A percentile compares a stretch with the other conserved stretches of the same genome.
Conservation (phyloP, 2,797 vertebrate species). For the Eleutherodactylus coqui region DNA sequence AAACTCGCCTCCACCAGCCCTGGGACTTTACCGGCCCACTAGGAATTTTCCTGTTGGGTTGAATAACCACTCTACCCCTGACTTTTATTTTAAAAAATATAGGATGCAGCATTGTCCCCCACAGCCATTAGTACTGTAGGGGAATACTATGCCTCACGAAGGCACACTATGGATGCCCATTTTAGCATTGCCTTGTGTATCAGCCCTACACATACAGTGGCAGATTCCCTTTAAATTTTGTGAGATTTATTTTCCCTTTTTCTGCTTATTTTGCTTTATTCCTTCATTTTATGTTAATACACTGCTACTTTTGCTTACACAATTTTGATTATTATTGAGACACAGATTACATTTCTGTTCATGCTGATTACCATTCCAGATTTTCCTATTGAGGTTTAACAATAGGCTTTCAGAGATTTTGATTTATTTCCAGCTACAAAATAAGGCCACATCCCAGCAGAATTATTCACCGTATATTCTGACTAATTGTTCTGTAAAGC, state of each 20-base stretch:
- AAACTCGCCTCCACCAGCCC: too few species aligned
- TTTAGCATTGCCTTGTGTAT: too few species aligned
- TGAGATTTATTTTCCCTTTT: constrained; percentile 8
- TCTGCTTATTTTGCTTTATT: constrained; percentile 58
- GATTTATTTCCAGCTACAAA: constrained; percentile 64
- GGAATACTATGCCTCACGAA: too few species aligned
- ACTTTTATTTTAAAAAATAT: too few species aligned
- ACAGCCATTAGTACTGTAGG: too few species aligned
- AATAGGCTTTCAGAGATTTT: constrained; percentile 62
- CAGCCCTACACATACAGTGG: too few species aligned
- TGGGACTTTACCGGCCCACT: too few species aligned
- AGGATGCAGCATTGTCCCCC: too few species aligned
- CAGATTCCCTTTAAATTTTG: too few species aligned
- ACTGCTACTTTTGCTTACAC: constrained; percentile 58
- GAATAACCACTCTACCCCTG: too few species aligned
- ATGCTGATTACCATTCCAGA: constrained; percentile 60
- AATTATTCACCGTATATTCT: constrained; percentile 60
- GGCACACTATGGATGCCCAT: too few species aligned
- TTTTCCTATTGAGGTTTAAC: constrained; percentile 62
- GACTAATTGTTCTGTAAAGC: constrained; percentile 64
- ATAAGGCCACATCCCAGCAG: constrained; percentile 63
- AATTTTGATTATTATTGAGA: constrained; percentile 63
- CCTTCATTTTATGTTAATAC: constrained; percentile 55
- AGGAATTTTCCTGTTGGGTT: too few species aligned
- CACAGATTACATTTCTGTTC: constrained; percentile 61